Base-by-base conservation (phyloP, 2,888 invertebrate genomes). In the Orchesella flavescens region DNA sequence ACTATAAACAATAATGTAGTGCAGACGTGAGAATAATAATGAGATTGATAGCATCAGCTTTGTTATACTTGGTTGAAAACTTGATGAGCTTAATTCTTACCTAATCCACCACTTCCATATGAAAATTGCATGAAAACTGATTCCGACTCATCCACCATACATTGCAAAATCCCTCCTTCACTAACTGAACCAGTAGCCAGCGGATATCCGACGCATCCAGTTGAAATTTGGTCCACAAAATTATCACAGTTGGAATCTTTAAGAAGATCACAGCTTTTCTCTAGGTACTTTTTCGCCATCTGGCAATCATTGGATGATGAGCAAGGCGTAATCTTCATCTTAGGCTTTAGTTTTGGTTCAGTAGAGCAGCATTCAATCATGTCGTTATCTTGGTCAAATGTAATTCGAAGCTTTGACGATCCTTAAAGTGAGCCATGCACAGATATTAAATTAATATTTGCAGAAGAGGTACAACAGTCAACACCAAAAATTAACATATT, bases 251-350 rank as follows among this genome's bases (percentile, higher is more conserved):
- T 49, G 72, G 24, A 57, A 23, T 57, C 55, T 24, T 80, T 80
- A 13, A 53, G 24, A 53, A 80, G 53, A 44, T 79, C 79, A 23
- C 79, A 79, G 17, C 71, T 79, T 44, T 72, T 71, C 44, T 79
- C 79, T 5, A 79, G 65, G 19, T 79, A 79, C 13, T 65, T 71
- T 24, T 44, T 79, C 17, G 79, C 79, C 79, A 79, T 79, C 21
- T 79, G 79, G 34, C 86, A 86, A 57, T 86, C 86, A 53, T 65
- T 78, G n/a, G 83, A 68, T 9, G 86, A 86, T 13, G 79, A 75
- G 59, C 86, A 86, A 4, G 84, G 79, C 5, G 68, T 61, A 19
- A 78, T 76, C 55, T 82, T 84, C 83, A 86, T 76, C 17, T 74
- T 69, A 2, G 86, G 86, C 19, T 78, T 72, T 12, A 13, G 43